Base-by-base conservation (phyloP, 1,140 invertebrate species). In the Drosophila truncata region DNA sequence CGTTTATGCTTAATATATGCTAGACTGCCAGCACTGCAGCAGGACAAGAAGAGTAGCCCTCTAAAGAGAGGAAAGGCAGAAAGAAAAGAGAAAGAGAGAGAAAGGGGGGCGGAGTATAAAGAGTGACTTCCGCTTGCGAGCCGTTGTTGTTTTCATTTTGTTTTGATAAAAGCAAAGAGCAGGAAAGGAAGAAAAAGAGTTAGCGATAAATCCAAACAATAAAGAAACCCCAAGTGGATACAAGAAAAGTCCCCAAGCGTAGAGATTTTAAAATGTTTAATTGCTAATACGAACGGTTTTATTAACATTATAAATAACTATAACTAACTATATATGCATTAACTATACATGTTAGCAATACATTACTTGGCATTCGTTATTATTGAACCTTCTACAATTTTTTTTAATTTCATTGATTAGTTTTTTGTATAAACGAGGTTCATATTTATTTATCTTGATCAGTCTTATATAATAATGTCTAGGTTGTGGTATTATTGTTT, bases 181-280 rank as follows among this genome's bases (percentile, higher is more conserved):
- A 20, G 13, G 2, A 54, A 54, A 35, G 50, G 18, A 54, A 33
- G n/a, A 33, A 44, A 69, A 54, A 63, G 55, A 75, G 35, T 37
- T 61, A 41, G 20, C 35, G 54, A 46, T 52, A 76, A 76, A 60
- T 54, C n/a, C 54, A 77, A 77, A 77, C 23, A 77, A 60, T 49
- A 46, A 52, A 31, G 14, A 20, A 54, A 35, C 33, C 37, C 29
- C 18, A 37, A 41, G 31, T 13, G 23, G 20, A 61, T 50, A 50
- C 54, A 63, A 23, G 41, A 42, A 47, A 29, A 23, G n/a, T 27
- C 16, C 11, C 18, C 13, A 39, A 31, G 11, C 23, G 11, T 23
- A 8, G 2, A 49, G 46, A 29, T 49, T 49, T 27, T 9, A 0
- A 27, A 49, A 49, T 16, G 10, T 27, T 20, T 3, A 39, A 33